Conservation (phyloP, 2,888 invertebrate species). For the Hyposoter didymator region DNA sequence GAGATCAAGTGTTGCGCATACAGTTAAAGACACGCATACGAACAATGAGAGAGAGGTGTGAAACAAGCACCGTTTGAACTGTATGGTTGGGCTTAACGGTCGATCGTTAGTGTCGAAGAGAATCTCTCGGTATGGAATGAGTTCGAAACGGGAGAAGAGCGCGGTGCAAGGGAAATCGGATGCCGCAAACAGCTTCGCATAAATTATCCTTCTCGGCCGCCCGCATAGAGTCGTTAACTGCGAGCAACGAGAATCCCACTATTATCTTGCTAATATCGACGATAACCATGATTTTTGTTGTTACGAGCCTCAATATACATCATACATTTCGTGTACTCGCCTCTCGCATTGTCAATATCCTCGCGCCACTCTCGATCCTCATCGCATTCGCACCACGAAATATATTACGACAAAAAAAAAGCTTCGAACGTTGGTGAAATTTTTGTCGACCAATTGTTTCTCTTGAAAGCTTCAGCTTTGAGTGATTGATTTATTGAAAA, state of each 20-base stretch:
- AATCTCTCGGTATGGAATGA: slow-evolving; percentile 58
- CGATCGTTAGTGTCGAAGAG: slow-evolving; percentile 66
- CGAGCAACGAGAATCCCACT: slow-evolving; percentile 63
- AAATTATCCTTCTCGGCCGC: slow-evolving; percentile 55
- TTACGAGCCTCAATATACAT: slow-evolving; percentile 59
- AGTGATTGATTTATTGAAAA: too few relatives aligned
- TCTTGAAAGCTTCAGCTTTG: too few relatives aligned
- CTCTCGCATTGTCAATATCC: slow-evolving; percentile 16
- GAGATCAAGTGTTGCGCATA: slow-evolving; percentile 20
- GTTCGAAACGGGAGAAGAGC: slow-evolving; percentile 14
- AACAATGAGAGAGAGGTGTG: slow-evolving; percentile 43
- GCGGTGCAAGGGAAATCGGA: slow-evolving; percentile 39
- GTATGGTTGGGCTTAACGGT: slow-evolving; percentile 56
- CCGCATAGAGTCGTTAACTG: slow-evolving; percentile 58
- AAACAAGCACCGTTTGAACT: slow-evolving; percentile 30
- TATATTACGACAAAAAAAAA: not conserved
- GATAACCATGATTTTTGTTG: slow-evolving; percentile 73
- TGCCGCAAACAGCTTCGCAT: slow-evolving; percentile 68
- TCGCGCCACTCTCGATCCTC: not conserved
- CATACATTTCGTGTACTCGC: not conserved
- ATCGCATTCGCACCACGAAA: not conserved
- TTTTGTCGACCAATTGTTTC: too few relatives aligned
- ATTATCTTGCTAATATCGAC: slow-evolving; percentile 69
- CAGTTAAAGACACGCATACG: slow-evolving; percentile 51
- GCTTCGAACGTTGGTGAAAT: too few relatives aligned